phyloP scores from a whole-genome alignment of 2,797 vertebrate genomes.

The Anniella stebbinsi region DNA sequence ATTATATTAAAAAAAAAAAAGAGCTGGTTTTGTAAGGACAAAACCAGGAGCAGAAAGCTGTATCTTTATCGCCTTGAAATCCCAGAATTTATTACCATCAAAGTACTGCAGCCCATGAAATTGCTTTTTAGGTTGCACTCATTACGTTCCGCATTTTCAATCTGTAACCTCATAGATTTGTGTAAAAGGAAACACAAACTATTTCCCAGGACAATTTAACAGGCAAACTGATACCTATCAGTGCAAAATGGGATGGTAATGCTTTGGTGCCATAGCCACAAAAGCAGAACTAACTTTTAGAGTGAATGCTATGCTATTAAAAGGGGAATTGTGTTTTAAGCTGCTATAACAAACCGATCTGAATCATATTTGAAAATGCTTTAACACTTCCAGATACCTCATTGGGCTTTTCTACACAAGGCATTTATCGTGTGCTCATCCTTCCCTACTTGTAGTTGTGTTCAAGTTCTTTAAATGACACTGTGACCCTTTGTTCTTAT shows the following conservation, averaged over 20 bases:
- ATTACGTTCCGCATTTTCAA: conserved; percentile 48
- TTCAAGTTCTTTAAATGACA: too few relatives aligned
- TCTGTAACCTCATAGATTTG: conserved; percentile 51
- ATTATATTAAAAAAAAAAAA: too few relatives aligned
- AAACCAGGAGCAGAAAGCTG: conserved; percentile 66
- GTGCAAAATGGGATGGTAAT: conserved; percentile 16
- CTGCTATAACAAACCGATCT: background rate
- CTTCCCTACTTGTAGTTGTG: too few relatives aligned
- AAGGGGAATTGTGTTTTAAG: background rate
- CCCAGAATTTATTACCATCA: conserved; percentile 60
- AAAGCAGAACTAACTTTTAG: conserved; percentile 30
- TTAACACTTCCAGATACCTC: background rate
- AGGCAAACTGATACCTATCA: conserved; percentile 24
- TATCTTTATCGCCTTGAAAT: conserved; percentile 57
- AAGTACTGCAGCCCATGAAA: conserved; percentile 51
- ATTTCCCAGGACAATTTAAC: conserved; percentile 37
- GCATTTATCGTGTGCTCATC: too few relatives aligned
- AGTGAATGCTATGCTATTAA: background rate
- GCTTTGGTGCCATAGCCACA: conserved; percentile 21
- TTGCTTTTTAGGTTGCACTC: conserved; percentile 51
- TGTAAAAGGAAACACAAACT: conserved; percentile 40
- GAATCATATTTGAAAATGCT: background rate
- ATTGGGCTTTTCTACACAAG: background rate
- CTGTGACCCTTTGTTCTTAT: background rate
- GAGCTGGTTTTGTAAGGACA: conserved; percentile 54